Conservation (phyloP, 2,888 invertebrate genomes). For the Nasonia oneida region DNA sequence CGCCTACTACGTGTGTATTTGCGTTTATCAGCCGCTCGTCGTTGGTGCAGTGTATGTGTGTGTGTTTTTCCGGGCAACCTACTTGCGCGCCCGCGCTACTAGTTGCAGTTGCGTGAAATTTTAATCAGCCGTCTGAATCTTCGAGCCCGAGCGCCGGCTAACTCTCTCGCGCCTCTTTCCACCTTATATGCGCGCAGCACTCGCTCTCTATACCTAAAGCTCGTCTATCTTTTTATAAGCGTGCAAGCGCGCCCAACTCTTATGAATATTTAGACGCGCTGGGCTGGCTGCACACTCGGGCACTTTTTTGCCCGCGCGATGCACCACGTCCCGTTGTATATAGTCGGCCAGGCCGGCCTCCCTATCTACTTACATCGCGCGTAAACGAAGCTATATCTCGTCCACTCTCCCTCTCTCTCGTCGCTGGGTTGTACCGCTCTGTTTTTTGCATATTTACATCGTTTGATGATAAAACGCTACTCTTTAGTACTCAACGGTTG, state of each 20-base stretch:
- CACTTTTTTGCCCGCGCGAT: constrained; percentile 1
- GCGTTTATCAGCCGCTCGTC: neutral
- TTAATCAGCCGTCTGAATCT: constrained; percentile 59
- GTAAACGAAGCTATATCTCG: neutral
- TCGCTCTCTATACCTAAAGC: neutral
- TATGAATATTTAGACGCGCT: constrained; percentile 53
- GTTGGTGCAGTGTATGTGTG: neutral
- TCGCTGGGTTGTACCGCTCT: neutral
- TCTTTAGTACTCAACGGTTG: constrained; percentile 18
- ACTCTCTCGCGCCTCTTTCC: constrained; percentile 35
- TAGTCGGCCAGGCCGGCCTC: neutral
- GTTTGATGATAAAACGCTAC: constrained; percentile 27
- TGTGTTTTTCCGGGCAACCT: constrained; percentile 18
- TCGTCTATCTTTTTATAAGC: constrained; percentile 45
- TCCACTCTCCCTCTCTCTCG: neutral
- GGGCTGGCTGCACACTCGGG: constrained; percentile 9
- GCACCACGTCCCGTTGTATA: neutral
- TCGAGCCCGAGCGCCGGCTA: neutral
- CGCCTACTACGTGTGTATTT: neutral
- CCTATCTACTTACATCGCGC: constrained; percentile 34
- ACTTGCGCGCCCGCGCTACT: neutral
- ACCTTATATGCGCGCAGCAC: neutral
- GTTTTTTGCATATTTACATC: constrained; percentile 41
- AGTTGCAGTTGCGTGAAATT: constrained; percentile 42
- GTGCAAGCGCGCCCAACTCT: constrained; percentile 10